Evolutionary conservation across 2,113 vertebrate species (phyloP).

Genomic region (Lampris megalopsis): DNA sequence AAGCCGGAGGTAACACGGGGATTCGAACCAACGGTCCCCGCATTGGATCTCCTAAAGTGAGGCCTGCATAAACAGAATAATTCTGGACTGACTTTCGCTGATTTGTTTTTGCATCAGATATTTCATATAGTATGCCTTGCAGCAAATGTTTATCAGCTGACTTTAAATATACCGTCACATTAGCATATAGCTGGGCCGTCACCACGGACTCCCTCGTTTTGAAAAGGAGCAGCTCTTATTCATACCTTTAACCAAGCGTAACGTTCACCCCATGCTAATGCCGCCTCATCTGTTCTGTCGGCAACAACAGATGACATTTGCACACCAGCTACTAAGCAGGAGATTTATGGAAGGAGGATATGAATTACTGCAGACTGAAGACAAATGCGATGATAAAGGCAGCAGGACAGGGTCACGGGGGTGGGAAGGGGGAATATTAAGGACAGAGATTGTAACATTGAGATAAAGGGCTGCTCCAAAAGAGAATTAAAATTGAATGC

Average conservation of each 20-base stretch:
- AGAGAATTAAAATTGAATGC: not conserved
- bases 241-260: slow-evolving; percentile 16
- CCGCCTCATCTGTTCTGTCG: slow-evolving; percentile 14
- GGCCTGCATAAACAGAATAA: no score
- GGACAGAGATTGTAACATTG: not conserved
- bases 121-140: not conserved
- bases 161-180: not conserved
- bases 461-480: slow-evolving; percentile 17
- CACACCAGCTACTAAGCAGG: not conserved
- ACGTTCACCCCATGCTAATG: slow-evolving; percentile 3
- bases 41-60: no score
- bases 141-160: not conserved
- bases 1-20: no score
- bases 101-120: not conserved
- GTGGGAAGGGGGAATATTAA: slow-evolving; percentile 5
- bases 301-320: slow-evolving; percentile 28
- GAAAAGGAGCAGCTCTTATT: slow-evolving; percentile 18
- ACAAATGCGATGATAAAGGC: slow-evolving; percentile 14
- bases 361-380: slow-evolving; percentile 58
- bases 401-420: slow-evolving; percentile 2
- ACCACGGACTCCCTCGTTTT: slow-evolving; percentile 4
- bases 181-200: not conserved
- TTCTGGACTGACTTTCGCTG: no score
- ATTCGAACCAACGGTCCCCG: no score
- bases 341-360: slow-evolving; percentile 32